These are phyloP conservation scores for Eumeta japonica DNA, from an alignment of 1,140 invertebrate species.

Conservation along the genomic window DNA sequence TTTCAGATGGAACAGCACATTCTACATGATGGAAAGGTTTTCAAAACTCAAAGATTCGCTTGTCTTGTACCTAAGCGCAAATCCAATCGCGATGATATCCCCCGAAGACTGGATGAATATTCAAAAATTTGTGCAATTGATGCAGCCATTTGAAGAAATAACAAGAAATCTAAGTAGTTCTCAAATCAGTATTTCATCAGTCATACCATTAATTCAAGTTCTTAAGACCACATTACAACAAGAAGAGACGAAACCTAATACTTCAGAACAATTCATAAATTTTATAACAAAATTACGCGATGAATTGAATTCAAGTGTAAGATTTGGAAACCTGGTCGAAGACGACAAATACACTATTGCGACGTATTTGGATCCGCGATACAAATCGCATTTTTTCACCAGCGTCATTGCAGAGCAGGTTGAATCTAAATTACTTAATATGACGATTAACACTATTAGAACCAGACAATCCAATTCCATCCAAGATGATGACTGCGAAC, in stretches of 20 bases:
- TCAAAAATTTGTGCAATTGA: slow-evolving; percentile 10
- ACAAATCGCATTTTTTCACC: too few relatives aligned
- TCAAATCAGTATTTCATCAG: slow-evolving; percentile 12
- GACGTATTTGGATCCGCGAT: slow-evolving; percentile 11
- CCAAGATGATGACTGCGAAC: too few relatives aligned
- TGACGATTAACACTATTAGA: slow-evolving; percentile 4
- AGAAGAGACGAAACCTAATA: slow-evolving; percentile 11
- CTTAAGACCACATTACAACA: too few relatives aligned
- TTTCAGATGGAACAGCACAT: too few relatives aligned
- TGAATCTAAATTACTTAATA: slow-evolving; percentile 7
- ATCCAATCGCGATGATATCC: too few relatives aligned
- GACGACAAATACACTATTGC: slow-evolving; percentile 9
- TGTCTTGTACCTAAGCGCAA: too few relatives aligned
- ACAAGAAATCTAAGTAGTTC: slow-evolving; percentile 10
- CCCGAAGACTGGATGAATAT: slow-evolving; percentile 10
- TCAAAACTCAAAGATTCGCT: slow-evolving; percentile 5
- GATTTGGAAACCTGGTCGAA: slow-evolving; percentile 10
- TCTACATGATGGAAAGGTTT: too few relatives aligned
- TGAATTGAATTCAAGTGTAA: slow-evolving; percentile 10
- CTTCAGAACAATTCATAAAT: too few relatives aligned
- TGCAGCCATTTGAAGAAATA: slow-evolving; percentile 10
- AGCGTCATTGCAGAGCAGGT: too few relatives aligned
- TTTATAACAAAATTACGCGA: slow-evolving; percentile 11
- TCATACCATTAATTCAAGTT: slow-evolving; percentile 12
- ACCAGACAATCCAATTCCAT: too few relatives aligned